These are phyloP conservation scores for Cladopsammia gracilis DNA, from an alignment of 64 coral and sea anemone genomes.

Conservation along the genomic window DNA sequence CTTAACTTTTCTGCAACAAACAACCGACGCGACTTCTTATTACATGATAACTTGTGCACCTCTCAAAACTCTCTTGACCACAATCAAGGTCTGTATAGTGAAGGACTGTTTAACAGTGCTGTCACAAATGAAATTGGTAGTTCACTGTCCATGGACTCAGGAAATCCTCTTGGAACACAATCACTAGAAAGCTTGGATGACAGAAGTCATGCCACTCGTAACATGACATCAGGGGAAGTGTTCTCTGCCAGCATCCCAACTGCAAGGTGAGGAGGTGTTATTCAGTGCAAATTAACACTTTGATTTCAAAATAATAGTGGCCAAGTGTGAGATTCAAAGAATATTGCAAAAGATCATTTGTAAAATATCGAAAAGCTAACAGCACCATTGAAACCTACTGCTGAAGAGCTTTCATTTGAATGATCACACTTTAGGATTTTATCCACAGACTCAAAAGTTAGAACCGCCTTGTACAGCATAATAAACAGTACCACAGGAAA, in stretches of 20 bases:
- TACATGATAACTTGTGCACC: constrained; percentile 14
- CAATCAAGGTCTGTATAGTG: neutral
- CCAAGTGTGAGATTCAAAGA: no score
- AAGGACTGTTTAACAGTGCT: neutral
- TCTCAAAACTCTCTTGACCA: constrained; percentile 39
- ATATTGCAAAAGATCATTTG: no score
- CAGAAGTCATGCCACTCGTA: constrained; percentile 24
- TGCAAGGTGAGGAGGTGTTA: neutral
- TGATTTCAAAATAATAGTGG: no score
- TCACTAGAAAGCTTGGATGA: constrained; percentile 64
- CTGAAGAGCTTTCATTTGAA: no score
- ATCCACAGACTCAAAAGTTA: no score
- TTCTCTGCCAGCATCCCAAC: neutral
- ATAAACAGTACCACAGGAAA: no score
- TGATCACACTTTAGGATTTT: no score
- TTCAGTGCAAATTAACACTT: no score
- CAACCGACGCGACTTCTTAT: neutral
- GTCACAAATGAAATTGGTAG: constrained; percentile 25
- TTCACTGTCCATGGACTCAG: constrained; percentile 71
- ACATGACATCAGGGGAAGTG: neutral
- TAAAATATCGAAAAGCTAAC: no score
- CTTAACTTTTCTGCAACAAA: neutral
- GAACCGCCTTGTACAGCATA: no score
- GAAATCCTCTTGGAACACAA: constrained; percentile 59
- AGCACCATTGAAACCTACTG: no score